phyloP scores from a whole-genome alignment of 2,888 invertebrate genomes.

The Eumacrocentrus americanus region DNA sequence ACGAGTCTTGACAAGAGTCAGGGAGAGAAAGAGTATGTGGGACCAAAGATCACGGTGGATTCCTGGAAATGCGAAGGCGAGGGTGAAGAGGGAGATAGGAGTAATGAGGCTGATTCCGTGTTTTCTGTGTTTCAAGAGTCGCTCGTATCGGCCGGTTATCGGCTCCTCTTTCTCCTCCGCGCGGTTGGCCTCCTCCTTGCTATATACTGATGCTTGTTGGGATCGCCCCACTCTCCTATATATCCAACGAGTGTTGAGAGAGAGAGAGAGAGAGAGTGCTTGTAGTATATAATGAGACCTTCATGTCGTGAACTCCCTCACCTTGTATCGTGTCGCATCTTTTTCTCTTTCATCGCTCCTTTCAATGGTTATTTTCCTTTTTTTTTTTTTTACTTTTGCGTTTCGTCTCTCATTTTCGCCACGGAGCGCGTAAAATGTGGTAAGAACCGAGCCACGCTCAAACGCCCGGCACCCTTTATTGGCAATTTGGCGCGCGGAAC shows the following conservation, averaged over 20 bases:
- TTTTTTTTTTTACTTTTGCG: conserved; percentile 5
- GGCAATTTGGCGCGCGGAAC: conserved; percentile 31
- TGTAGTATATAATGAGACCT: conserved; percentile 54
- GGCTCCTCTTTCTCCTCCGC: conserved; percentile 39
- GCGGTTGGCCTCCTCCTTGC: no score
- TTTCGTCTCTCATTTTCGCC: conserved; percentile 23
- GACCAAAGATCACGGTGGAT: conserved; percentile 54
- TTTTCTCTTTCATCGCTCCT: conserved; percentile 18
- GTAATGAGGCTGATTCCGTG: conserved; percentile 59
- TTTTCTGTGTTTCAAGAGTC: conserved; percentile 57
- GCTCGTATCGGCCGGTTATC: conserved; percentile 55
- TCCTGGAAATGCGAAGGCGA: conserved; percentile 48
- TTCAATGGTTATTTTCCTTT: conserved; percentile 17
- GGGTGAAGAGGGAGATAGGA: conserved; percentile 49
- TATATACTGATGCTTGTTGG: no score
- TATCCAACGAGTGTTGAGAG: not conserved
- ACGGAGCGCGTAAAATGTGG: conserved; percentile 20
- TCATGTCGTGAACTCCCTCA: conserved; percentile 52
- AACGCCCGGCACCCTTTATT: no score
- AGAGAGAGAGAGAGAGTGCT: no score
- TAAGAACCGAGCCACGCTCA: conserved; percentile 1
- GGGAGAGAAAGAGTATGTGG: conserved; percentile 4
- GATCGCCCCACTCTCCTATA: no score
- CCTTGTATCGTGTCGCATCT: conserved; percentile 43
- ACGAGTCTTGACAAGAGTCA: no score